A percentile compares a stretch with the other conserved stretches of the same genome.
Conservation (phyloP, 2,888 invertebrate genomes). For the Eupithecia insigniata region DNA sequence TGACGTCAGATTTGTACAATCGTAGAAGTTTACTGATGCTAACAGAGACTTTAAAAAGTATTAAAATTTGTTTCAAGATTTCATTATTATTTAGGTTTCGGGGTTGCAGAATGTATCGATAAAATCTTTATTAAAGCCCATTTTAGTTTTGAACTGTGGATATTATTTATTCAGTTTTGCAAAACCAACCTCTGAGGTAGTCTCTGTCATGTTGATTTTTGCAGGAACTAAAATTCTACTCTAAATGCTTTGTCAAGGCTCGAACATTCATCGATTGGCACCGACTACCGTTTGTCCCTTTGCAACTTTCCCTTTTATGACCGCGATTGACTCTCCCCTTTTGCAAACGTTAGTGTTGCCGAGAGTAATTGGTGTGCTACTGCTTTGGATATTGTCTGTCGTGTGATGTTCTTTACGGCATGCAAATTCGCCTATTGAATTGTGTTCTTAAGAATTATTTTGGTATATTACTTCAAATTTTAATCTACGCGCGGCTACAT, state of each 20-base stretch:
- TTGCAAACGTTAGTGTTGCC: conserved; percentile 54
- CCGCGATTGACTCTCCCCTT: conserved; percentile 66
- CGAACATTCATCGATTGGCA: conserved; percentile 70
- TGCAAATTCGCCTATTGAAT: background rate
- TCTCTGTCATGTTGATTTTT: background rate
- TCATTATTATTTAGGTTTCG: too few species aligned
- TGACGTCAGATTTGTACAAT: background rate
- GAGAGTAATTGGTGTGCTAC: conserved; percentile 57
- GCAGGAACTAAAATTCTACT: background rate
- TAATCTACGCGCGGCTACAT: background rate
- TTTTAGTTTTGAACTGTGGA: background rate
- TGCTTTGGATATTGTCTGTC: conserved; percentile 31
- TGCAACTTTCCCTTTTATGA: conserved; percentile 77
- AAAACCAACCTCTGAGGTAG: background rate
- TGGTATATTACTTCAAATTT: background rate
- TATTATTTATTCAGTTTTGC: background rate
- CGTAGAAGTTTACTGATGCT: background rate
- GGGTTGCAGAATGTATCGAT: background rate
- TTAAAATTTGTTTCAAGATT: too few species aligned
- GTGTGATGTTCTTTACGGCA: background rate
- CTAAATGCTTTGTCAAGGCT: conserved; percentile 1
- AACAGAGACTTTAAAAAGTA: too few species aligned
- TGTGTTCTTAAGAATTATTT: background rate
- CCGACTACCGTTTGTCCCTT: conserved; percentile 49
- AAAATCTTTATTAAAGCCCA: background rate